phyloP scores from a whole-genome alignment of 2,113 vertebrate genomes.

The Cisticola juncidis region DNA sequence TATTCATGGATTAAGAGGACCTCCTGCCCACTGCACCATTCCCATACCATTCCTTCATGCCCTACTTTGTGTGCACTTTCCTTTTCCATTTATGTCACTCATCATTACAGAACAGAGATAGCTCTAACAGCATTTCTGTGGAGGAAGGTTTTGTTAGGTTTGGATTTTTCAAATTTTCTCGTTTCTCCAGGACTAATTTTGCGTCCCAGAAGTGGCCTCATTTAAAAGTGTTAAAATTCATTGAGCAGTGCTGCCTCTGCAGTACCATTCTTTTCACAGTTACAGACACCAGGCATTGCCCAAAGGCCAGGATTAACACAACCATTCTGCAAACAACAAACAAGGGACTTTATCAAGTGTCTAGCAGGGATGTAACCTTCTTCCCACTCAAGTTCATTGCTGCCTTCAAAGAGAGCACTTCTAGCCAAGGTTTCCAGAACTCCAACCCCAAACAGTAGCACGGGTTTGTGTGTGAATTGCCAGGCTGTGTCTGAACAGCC shows the following conservation, averaged over 20 bases:
- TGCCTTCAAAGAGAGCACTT: background rate
- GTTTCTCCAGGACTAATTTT: background rate
- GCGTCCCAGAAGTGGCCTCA: background rate
- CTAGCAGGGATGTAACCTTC: background rate
- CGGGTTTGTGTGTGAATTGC: background rate
- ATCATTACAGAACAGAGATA: background rate
- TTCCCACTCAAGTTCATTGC: background rate
- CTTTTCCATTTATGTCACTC: background rate
- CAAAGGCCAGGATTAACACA: background rate
- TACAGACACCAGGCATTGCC: background rate
- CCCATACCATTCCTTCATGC: rapidly evolving
- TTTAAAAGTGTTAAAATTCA: background rate
- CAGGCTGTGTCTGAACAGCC: background rate
- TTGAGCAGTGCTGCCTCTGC: background rate
- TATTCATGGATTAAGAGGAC: background rate
- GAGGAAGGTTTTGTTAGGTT: background rate
- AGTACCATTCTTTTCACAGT: background rate
- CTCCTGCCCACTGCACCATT: background rate
- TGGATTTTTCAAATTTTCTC: background rate
- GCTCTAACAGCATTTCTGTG: background rate
- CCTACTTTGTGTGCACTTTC: background rate
- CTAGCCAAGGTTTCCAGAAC: background rate
- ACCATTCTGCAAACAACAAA: background rate
- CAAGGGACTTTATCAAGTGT: background rate
- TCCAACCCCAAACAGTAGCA: background rate